These are phyloP conservation scores for Lordiphosa fenestrarum DNA, from an alignment of 2,888 invertebrate genomes.

Conservation along the genomic window DNA sequence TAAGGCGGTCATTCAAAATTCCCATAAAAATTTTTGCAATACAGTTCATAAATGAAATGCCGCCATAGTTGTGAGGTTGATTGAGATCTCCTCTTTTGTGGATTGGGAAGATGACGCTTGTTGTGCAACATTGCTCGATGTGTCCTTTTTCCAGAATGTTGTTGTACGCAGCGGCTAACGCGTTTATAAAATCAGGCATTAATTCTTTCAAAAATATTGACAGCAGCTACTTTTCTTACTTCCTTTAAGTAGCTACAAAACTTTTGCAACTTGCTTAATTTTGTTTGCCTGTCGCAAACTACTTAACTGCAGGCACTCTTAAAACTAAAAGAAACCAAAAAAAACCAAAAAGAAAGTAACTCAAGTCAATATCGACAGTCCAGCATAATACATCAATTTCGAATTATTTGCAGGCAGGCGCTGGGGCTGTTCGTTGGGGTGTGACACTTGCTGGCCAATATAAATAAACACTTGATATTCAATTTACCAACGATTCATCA, in stretches of 20 bases:
- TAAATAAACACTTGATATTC: constrained; percentile 70
- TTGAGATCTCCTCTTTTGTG: too few species aligned
- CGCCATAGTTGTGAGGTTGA: too few species aligned
- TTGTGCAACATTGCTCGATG: too few species aligned
- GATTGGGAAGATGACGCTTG: too few species aligned
- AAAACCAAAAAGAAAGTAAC: constrained; percentile 8
- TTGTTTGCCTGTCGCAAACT: constrained; percentile 57
- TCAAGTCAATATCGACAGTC: constrained; percentile 25
- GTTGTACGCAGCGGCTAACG: too few species aligned
- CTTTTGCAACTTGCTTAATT: constrained; percentile 48
- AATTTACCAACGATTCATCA: constrained; percentile 65
- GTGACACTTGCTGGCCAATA: constrained; percentile 49
- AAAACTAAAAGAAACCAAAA: constrained; percentile 11
- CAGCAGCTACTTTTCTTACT: constrained; percentile 16
- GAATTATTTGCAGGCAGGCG: constrained; percentile 41
- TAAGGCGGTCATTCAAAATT: too few species aligned
- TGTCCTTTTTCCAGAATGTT: too few species aligned
- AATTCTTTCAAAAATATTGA: constrained; percentile 5
- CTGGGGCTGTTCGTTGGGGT: constrained; percentile 3
- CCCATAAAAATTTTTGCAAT: too few species aligned
- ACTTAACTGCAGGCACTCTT: constrained; percentile 33
- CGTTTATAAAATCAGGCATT: too few species aligned
- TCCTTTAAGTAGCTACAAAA: not conserved
- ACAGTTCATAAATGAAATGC: too few species aligned
- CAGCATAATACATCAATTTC: constrained; percentile 55